Base-by-base conservation (phyloP, 1,140 invertebrate genomes). In the Camponotus pennsylvanicus region DNA sequence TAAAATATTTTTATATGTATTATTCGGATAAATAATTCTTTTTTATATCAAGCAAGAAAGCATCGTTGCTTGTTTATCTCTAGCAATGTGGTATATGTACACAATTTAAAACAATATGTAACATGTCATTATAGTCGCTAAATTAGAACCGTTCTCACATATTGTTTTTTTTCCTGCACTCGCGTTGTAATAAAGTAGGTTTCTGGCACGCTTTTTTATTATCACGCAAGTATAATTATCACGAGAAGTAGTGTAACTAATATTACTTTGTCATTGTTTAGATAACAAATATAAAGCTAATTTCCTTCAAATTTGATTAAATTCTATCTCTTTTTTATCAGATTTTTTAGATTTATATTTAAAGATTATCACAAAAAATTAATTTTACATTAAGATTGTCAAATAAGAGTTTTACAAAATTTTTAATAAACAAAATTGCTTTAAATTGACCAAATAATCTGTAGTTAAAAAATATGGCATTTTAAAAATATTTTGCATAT, bases 71-170 rank as follows among this genome's bases (percentile, higher is more conserved):
- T 67, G 55, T 61, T 82, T 37, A 85, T 55, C 21, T 55, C 66
- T 78, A 21, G 32, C 59, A 40, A 63, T 42, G 49, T 64, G 3
- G 42, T 66, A 40, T 32, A 40, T 37, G 3, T 27, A 15, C 49
- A 34, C 45, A 13, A 52, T 42, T 64, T 55, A 3, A 85, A 85
- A 85, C 82, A 78, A 64, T 52, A 63, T 40, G 9, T 45, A 75
- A 7, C 2, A 15, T 42, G 82, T 40, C 45, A 84, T 84, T 78
- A 78, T 40, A 67, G 21, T n/a, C 21, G 11, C 21, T 42, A 21
- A 59, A 85, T 86, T 86, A 79, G n/a, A 18, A 9, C 18, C 76
- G 32, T 82, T 80, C 84, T 67, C 76, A 86, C 49, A 34, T 34
- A n/a, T 77, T 40, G 78, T 40, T 27, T 52, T 8, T 32, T 34